Evolutionary conservation across 2,888 invertebrate species (phyloP).

Genomic region (Heliconius sara): DNA sequence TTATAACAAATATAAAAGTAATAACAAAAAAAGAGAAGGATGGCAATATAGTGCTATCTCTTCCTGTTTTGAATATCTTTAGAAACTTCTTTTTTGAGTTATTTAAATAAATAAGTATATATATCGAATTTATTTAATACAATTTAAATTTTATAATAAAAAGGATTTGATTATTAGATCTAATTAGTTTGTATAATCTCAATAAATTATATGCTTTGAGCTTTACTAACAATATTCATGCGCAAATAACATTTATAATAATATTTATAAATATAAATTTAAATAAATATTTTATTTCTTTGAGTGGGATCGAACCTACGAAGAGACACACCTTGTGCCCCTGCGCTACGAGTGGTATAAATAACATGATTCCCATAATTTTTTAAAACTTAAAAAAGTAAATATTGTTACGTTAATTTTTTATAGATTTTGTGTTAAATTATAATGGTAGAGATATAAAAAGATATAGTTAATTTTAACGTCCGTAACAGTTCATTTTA

Average conservation of each 20-base stretch:
- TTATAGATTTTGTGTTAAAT: neutral
- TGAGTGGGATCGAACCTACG: too few species aligned
- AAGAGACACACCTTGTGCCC: too few species aligned
- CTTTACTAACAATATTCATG: constrained; percentile 45
- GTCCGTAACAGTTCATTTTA: neutral
- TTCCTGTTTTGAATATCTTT: neutral
- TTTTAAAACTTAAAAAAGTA: neutral
- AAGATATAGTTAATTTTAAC: too few species aligned
- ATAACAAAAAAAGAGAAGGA: neutral
- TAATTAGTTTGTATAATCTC: neutral
- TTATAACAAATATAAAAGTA: neutral
- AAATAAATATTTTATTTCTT: neutral
- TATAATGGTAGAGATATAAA: neutral
- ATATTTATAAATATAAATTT: neutral
- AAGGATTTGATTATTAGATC: constrained; percentile 10
- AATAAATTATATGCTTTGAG: constrained; percentile 29
- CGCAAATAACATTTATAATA: constrained; percentile 30
- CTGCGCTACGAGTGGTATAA: too few species aligned
- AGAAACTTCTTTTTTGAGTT: too few species aligned
- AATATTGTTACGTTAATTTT: neutral
- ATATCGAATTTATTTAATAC: neutral
- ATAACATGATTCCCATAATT: neutral
- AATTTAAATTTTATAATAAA: neutral
- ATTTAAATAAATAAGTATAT: too few species aligned
- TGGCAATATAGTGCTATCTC: neutral